Base-by-base conservation (phyloP, 2,888 invertebrate genomes). In the Clanis bilineata region DNA sequence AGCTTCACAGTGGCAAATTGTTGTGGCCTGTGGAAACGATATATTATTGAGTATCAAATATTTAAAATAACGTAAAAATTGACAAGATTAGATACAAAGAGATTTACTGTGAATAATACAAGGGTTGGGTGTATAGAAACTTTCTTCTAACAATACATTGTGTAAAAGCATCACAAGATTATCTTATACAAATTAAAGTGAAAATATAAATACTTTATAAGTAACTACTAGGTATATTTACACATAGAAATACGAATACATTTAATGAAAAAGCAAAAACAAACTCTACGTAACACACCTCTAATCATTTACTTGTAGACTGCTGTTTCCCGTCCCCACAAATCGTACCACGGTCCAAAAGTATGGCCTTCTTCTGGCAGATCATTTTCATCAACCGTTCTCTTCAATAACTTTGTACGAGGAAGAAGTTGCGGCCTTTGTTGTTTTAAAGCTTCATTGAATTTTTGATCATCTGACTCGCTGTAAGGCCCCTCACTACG, bases 1-100 rank as follows among this genome's bases (percentile, higher is more conserved):
- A 97, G 94, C 93, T 97, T 97, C 84, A 97, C 96, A 65, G 97
- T 97, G 64, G 97, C 97, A 84, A 97, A 97, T 86, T 96, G 95
- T 86, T 96, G 97, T 79, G 95, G 95, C 93, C 97, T 97, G 95
- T 4, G 18, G 51, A 10, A 25, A 51, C 2, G 12, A 9, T 32
- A 32, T 7, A 32, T 32, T 32, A 32, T 32, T 32, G 22, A 39
- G 39, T 39, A 21, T 21, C 1, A 10, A 32, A 32, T 32, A 32
- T 32, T 32, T 18, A 43, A 21, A 43, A n/a, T n/a, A n/a, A n/a
- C n/a, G n/a, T n/a, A n/a, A n/a, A n/a, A n/a, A n/a, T n/a, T n/a
- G n/a, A n/a, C n/a, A n/a, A n/a, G n/a, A n/a, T n/a, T n/a, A n/a
- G n/a, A n/a, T n/a, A n/a, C n/a, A n/a, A n/a, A n/a, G n/a, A n/a